Conservation (phyloP, 1,140 invertebrate genomes). For the Geopemphigus sp. region DNA sequence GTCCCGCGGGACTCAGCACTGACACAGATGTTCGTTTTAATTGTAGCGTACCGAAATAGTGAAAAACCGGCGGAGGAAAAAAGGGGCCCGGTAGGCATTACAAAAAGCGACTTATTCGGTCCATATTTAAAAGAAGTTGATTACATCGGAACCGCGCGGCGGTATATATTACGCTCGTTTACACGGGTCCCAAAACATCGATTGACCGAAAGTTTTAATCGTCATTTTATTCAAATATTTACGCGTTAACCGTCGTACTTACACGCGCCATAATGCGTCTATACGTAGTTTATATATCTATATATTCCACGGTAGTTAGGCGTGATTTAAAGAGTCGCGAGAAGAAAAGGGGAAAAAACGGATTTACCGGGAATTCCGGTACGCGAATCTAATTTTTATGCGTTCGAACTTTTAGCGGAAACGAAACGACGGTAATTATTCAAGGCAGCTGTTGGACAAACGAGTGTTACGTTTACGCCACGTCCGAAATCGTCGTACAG, state of each 20-base stretch:
- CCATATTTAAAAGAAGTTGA: conserved; percentile 21
- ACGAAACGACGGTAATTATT: background rate
- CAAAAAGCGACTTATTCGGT: background rate
- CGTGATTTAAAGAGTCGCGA: background rate
- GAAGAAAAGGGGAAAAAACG: background rate
- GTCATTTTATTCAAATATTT: conserved; percentile 34
- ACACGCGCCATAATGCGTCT: no score
- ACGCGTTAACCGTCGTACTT: no score
- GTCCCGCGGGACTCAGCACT: background rate
- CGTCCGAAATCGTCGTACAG: no score
- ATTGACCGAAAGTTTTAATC: conserved; percentile 41
- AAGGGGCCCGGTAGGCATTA: background rate
- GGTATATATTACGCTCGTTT: no score
- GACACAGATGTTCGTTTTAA: conserved; percentile 37
- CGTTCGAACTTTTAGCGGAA: conserved; percentile 3
- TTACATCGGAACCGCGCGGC: background rate
- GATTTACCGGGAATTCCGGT: background rate
- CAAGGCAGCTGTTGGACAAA: background rate
- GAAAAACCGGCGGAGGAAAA: background rate
- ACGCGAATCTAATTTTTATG: background rate
- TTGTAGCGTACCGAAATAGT: conserved; percentile 10
- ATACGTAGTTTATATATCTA: background rate
- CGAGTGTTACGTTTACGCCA: background rate
- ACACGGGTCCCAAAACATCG: conserved; percentile 13
- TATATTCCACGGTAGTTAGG: background rate